A percentile compares a stretch with the other conserved stretches of the same genome.
Conservation (phyloP, 1,140 invertebrate genomes). For the Hyles vespertilio region DNA sequence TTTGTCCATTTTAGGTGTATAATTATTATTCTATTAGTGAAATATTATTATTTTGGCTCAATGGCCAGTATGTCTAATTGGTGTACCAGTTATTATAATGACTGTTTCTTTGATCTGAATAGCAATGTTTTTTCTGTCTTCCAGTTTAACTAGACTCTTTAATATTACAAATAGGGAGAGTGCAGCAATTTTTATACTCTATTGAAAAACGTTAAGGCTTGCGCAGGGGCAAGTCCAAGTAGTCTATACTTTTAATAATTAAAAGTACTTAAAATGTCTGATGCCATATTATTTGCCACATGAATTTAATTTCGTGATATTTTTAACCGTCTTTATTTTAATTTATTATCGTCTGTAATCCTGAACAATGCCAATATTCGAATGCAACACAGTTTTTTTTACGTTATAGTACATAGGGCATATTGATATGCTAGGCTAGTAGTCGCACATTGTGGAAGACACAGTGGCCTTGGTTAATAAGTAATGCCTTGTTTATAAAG, state of each 20-base stretch:
- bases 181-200: slow-evolving; percentile 25
- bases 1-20: slow-evolving; percentile 66
- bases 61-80: slow-evolving; percentile 57
- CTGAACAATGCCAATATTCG: slow-evolving; percentile 50
- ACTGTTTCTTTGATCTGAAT: slow-evolving; percentile 65
- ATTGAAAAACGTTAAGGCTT: slow-evolving; percentile 20
- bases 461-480: slow-evolving; percentile 60
- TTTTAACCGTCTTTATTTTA: slow-evolving; percentile 60
- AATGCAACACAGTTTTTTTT: slow-evolving; percentile 37
- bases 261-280: slow-evolving; percentile 71
- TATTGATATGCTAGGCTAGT: slow-evolving; percentile 65
- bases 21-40: slow-evolving; percentile 50
- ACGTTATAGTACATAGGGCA: slow-evolving; percentile 41
- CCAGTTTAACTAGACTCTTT: slow-evolving; percentile 52
- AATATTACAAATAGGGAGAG: slow-evolving; percentile 33
- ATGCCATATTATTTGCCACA: slow-evolving; percentile 74
- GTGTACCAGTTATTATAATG: slow-evolving; percentile 39
- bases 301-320: slow-evolving; percentile 71
- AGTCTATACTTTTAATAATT: slow-evolving; percentile 53
- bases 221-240: slow-evolving; percentile 23
- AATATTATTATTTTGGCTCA: slow-evolving; percentile 59
- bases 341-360: slow-evolving; percentile 55
- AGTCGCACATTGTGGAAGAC: slow-evolving; percentile 63
- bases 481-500: slow-evolving; percentile 61
- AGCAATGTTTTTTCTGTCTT: slow-evolving; percentile 72